These are phyloP conservation scores for Deilephila elpenor DNA, from an alignment of 2,888 invertebrate genomes.

Conservation along the genomic window DNA sequence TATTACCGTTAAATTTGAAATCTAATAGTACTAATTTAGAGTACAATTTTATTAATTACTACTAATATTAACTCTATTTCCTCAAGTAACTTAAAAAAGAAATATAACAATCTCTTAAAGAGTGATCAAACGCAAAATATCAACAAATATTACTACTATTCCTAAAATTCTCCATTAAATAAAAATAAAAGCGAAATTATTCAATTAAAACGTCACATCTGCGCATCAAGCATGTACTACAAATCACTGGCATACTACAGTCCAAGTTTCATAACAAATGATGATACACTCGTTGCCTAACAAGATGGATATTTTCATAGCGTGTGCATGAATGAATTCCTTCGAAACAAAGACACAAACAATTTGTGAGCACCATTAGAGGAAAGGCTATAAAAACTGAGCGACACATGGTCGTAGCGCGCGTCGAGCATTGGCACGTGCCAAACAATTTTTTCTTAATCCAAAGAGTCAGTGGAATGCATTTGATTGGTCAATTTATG, in stretches of 20 bases:
- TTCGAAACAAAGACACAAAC: constrained; percentile 74
- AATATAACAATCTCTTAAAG: too few relatives aligned
- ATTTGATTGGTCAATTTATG: background rate
- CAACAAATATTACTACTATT: too few relatives aligned
- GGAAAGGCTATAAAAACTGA: constrained; percentile 52
- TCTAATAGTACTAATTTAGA: too few relatives aligned
- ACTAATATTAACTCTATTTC: too few relatives aligned
- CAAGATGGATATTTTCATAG: constrained; percentile 69
- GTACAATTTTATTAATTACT: too few relatives aligned
- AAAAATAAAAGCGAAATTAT: background rate
- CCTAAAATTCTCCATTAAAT: background rate
- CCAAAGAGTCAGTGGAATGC: background rate
- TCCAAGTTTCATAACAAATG: constrained; percentile 70
- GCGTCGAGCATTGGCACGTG: constrained; percentile 41
- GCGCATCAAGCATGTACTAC: constrained; percentile 33
- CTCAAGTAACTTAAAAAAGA: too few relatives aligned
- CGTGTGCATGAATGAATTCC: constrained; percentile 66
- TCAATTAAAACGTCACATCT: background rate
- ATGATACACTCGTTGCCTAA: constrained; percentile 71
- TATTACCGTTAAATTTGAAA: too few relatives aligned
- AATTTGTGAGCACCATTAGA: constrained; percentile 70
- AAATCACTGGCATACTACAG: constrained; percentile 46
- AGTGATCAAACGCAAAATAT: too few relatives aligned
- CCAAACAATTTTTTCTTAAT: constrained; percentile 13
- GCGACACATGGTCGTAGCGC: constrained; percentile 41